Evolutionary conservation across 1,140 invertebrate genomes (phyloP), one percentile per base, ranked within the genome.

Genomic region (Drosophila bipectinata): DNA sequence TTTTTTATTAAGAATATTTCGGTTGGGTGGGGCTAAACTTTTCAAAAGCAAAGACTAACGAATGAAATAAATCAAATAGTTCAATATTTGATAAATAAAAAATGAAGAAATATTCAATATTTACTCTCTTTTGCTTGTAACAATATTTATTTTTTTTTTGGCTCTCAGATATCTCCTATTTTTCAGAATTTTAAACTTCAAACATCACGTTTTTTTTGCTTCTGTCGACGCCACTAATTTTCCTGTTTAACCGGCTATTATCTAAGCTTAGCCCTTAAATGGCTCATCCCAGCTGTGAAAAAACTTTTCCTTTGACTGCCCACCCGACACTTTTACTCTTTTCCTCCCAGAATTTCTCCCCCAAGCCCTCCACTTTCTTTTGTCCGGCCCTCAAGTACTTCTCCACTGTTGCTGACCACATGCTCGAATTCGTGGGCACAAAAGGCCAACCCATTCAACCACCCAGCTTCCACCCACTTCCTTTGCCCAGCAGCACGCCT

Each of bases 321-420:
- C 71, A 41, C 57, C 59, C 49, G 30, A 34, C 57, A 62, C 69
- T 72, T 44, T n/a, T 55, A 48, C 37, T 34, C 18, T 14, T 14
- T 26, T 37, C 18, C 32, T 15, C 4, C 15, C 15, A 24, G 6
- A 2, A 18, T 7, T 47, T 9, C 51, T 8, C n/a, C 32, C 9
- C n/a, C 18, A 3, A 12, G 10, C 47, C 15, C 18, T 10, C 18
- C 28, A 28, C 41, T 56, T 72, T 60, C 49, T 55, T 54, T 77
- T 66, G 39, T 45, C 63, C 55, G 34, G 53, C 60, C 52, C 59
- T 83, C 57, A 66, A 80, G 81, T 74, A 61, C 64, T 53, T 77
- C 69, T 57, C 34, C 44, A 54, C 28, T 54, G 66, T 57, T 69
- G 52, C 78, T 88, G 83, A 82, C 82, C 83, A 87, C 83, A 87